Percentiles rank a stretch among this genome's conserved stretches.
Evolutionary conservation across 1,140 invertebrate species (phyloP).

Genomic region (Listronotus bonariensis): DNA sequence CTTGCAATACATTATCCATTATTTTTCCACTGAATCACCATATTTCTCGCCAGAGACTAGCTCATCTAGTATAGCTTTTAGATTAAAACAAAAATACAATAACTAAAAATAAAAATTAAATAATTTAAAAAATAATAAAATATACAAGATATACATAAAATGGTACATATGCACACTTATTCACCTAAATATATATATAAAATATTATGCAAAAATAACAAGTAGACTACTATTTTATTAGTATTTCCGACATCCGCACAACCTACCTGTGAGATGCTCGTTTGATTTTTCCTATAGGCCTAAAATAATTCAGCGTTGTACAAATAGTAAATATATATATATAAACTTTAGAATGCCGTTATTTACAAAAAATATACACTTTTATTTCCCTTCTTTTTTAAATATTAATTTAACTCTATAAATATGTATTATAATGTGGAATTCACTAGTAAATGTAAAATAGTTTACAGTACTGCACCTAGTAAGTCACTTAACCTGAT

Average conservation of each 20-base stretch:
- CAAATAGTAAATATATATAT: constrained; percentile 51
- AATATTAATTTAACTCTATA: constrained; percentile 21
- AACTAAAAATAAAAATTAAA: constrained; percentile 51
- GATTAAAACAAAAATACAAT: constrained; percentile 18
- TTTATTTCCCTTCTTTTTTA: constrained; percentile 36
- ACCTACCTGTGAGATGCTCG: constrained; percentile 45
- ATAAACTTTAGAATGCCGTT: constrained; percentile 46
- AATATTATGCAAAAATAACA: constrained; percentile 55
- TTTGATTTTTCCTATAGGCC: constrained; percentile 54
- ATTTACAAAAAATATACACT: constrained; percentile 56
- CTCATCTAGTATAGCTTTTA: constrained; percentile 15
- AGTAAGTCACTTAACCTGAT: constrained; percentile 37
- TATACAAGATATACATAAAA: constrained; percentile 55
- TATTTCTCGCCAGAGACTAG: constrained; percentile 21
- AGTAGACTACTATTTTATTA: constrained; percentile 44
- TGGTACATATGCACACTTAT: constrained; percentile 52
- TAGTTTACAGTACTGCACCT: constrained; percentile 50
- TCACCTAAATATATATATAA: constrained; percentile 42
- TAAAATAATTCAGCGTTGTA: constrained; percentile 53
- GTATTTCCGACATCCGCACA: constrained; percentile 44
- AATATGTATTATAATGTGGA: constrained; percentile 25
- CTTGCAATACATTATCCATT: too few relatives aligned
- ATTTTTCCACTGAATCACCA: too few relatives aligned
- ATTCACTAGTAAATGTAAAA: constrained; percentile 46
- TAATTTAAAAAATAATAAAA: constrained; percentile 57